Conservation (phyloP, 2,797 vertebrate genomes). For the Channallabes apus region DNA sequence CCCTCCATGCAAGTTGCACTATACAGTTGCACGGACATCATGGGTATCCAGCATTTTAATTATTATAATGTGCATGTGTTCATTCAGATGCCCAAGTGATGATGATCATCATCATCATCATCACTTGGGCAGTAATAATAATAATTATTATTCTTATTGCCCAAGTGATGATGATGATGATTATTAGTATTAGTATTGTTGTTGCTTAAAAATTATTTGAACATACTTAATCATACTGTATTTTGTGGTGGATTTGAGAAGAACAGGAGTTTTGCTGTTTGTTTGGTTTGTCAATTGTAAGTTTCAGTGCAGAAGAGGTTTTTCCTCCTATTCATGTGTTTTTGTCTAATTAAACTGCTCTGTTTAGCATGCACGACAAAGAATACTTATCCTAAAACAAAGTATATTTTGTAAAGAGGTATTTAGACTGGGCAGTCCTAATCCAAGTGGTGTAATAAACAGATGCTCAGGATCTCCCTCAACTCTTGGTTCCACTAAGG, state of each 20-base stretch:
- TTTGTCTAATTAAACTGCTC: not conserved
- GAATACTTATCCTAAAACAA: not conserved
- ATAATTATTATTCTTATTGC: not conserved
- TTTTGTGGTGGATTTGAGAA: not conserved
- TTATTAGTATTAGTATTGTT: not conserved
- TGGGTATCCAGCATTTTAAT: constrained; percentile 70
- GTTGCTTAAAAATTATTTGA: not conserved
- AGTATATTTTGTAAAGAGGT: not conserved
- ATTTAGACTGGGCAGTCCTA: not conserved
- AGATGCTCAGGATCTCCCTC: not conserved
- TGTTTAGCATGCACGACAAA: not conserved
- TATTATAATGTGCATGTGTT: constrained; percentile 42
- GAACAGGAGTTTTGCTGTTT: not conserved
- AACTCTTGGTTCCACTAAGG: not conserved
- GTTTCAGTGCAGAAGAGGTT: not conserved
- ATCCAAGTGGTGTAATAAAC: not conserved
- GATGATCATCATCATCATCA: too few species aligned
- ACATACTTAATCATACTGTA: not conserved
- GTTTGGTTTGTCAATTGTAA: not conserved
- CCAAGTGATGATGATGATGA: too few species aligned
- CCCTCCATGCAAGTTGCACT: constrained; percentile 70
- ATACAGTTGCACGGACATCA: constrained; percentile 68
- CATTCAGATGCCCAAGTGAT: not conserved
- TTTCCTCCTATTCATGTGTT: not conserved
- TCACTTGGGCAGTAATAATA: not conserved